phyloP scores from a whole-genome alignment of 1,140 invertebrate species.

The Diorhabda carinulata region DNA sequence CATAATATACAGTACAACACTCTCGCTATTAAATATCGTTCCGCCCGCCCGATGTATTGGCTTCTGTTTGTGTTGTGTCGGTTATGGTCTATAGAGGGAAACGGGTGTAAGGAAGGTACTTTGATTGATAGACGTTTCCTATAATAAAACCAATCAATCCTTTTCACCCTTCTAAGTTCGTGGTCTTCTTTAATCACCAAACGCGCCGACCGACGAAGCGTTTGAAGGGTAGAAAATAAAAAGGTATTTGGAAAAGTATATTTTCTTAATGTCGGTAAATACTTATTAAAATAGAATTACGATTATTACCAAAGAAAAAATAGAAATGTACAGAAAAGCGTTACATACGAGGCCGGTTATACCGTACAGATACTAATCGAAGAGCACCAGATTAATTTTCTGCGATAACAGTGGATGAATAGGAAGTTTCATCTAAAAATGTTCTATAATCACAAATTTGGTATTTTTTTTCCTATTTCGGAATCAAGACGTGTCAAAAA shows the following conservation, averaged over 20 bases:
- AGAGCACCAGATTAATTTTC: too few relatives aligned
- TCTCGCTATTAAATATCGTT: neutral
- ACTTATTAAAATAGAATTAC: too few relatives aligned
- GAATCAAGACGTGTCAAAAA: too few relatives aligned
- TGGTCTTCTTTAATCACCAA: constrained; percentile 16
- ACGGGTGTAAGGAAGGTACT: constrained; percentile 3
- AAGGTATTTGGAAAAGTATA: neutral
- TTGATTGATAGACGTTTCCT: constrained; percentile 20
- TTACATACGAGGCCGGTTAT: too few relatives aligned
- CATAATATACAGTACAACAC: constrained; percentile 9
- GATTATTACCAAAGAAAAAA: too few relatives aligned
- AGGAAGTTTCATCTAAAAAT: too few relatives aligned
- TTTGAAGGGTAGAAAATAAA: neutral
- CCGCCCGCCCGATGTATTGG: neutral
- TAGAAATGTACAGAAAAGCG: too few relatives aligned
- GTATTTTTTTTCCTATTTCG: too few relatives aligned
- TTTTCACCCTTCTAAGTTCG: constrained; percentile 1
- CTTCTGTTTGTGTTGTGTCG: constrained; percentile 27
- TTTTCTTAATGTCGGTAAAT: neutral
- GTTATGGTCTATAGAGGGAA: constrained; percentile 3
- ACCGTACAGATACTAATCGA: too few relatives aligned
- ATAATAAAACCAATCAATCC: constrained; percentile 21
- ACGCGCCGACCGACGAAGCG: neutral
- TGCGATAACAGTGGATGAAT: too few relatives aligned
- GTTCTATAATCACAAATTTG: too few relatives aligned